Percentiles rank a stretch among this genome's conserved stretches.
Evolutionary conservation across 2,797 vertebrate genomes (phyloP).

Genomic region (Paramormyrops hopkinsi): DNA sequence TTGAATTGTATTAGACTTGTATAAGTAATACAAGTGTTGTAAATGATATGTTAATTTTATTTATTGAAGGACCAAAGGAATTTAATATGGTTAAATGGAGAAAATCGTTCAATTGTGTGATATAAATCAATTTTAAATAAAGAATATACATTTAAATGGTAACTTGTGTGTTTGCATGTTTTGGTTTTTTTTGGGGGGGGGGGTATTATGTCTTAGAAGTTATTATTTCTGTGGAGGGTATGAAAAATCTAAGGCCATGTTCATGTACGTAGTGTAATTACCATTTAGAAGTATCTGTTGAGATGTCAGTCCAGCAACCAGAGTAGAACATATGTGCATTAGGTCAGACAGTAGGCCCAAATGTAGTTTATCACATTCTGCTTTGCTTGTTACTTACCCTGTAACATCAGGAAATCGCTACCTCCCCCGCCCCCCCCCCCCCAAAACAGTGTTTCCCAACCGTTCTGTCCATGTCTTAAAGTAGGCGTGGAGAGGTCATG

Average conservation of each 20-base stretch:
- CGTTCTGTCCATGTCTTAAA: background rate
- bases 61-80: slow-evolving; percentile 36
- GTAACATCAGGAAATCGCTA: background rate
- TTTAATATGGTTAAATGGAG: slow-evolving; percentile 21
- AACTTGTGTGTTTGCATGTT: slow-evolving; percentile 13
- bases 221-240: background rate
- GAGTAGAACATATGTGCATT: background rate
- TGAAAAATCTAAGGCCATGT: background rate
- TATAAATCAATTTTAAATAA: slow-evolving; percentile 27
- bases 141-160: slow-evolving; percentile 24
- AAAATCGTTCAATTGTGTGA: slow-evolving; percentile 20
- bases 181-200: background rate
- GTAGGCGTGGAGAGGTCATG: background rate
- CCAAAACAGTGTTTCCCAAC: background rate
- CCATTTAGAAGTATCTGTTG: background rate
- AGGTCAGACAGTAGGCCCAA: background rate
- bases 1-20: slow-evolving; percentile 80
- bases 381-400: background rate
- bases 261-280: background rate
- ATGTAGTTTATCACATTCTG: background rate
- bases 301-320: background rate
- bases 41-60: slow-evolving; percentile 80
- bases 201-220: background rate
- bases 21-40: slow-evolving; percentile 77
- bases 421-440: background rate